Percentiles rank a stretch among this genome's conserved stretches.
Evolutionary conservation across 2,797 vertebrate genomes (phyloP).

Genomic region (Discoglossus pictus): DNA sequence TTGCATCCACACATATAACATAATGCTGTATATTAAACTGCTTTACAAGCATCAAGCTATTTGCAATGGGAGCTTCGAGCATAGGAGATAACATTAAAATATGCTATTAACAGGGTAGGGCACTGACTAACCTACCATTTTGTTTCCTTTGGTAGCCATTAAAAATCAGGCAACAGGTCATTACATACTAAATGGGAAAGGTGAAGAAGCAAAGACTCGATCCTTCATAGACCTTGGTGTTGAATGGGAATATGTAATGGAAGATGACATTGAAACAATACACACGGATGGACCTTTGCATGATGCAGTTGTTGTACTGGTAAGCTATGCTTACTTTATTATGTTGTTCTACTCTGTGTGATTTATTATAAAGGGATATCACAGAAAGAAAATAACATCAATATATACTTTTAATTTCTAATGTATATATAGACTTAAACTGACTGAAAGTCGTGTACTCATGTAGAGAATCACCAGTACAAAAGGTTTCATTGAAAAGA

Average conservation of each 20-base stretch:
- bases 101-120: too few relatives aligned
- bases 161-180: conserved; percentile 98
- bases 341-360: background rate
- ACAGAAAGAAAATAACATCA: too few relatives aligned
- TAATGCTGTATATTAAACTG: too few relatives aligned
- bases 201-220: conserved; percentile 82
- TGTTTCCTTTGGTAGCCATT: conserved; percentile 76
- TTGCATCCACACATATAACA: too few relatives aligned
- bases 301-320: conserved; percentile 90
- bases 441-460: too few relatives aligned
- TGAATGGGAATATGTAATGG: conserved; percentile 91
- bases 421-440: too few relatives aligned
- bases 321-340: conserved; percentile 58
- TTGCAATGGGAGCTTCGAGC: too few relatives aligned
- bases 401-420: too few relatives aligned
- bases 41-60: too few relatives aligned
- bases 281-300: conserved; percentile 91
- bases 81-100: too few relatives aligned
- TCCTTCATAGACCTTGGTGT: conserved; percentile 93
- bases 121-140: conserved; percentile 32
- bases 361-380: fast-evolving
- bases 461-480: too few relatives aligned
- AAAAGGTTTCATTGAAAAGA: too few relatives aligned
- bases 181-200: conserved; percentile 93
- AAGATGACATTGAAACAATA: conserved; percentile 85